A percentile compares a stretch with the other conserved stretches of the same genome.
Conservation (phyloP, 2,797 vertebrate species). For the Diglossa cyanea region DNA sequence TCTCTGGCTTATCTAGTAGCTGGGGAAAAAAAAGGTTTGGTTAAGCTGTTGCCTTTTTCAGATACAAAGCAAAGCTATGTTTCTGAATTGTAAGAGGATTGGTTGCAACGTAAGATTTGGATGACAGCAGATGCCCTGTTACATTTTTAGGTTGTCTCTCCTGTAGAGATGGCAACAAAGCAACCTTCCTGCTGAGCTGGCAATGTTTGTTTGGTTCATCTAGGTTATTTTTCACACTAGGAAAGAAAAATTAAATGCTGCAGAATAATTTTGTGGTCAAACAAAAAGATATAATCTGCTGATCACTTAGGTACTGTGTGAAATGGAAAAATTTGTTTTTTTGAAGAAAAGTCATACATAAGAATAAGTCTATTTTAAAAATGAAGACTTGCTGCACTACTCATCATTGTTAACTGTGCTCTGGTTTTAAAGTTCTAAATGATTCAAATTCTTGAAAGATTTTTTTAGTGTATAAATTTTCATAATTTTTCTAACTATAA, state of each 20-base stretch:
- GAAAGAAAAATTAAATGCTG: not conserved
- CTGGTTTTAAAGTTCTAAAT: not conserved
- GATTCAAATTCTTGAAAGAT: not conserved
- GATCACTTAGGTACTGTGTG: not conserved
- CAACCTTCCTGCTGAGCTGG: not conserved
- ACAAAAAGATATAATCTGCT: not conserved
- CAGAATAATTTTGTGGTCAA: not conserved
- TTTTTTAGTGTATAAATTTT: not conserved
- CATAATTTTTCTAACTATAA: not conserved
- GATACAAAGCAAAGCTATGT: not conserved
- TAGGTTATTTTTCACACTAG: not conserved
- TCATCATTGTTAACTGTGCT: not conserved
- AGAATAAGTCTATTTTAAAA: not conserved
- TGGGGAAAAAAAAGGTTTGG: not conserved
- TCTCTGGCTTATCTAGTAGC: not conserved
- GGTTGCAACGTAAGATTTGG: not conserved
- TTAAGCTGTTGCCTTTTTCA: not conserved
- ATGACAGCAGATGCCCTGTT: not conserved
- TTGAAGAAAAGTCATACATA: not conserved
- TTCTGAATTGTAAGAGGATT: not conserved
- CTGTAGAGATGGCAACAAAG: not conserved
- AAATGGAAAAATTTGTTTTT: not conserved
- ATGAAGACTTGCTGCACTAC: not conserved
- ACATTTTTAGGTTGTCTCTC: not conserved
- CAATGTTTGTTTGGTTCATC: not conserved